Base-by-base conservation (phyloP, 2,797 vertebrate genomes). In the Chromobotia macracanthus region DNA sequence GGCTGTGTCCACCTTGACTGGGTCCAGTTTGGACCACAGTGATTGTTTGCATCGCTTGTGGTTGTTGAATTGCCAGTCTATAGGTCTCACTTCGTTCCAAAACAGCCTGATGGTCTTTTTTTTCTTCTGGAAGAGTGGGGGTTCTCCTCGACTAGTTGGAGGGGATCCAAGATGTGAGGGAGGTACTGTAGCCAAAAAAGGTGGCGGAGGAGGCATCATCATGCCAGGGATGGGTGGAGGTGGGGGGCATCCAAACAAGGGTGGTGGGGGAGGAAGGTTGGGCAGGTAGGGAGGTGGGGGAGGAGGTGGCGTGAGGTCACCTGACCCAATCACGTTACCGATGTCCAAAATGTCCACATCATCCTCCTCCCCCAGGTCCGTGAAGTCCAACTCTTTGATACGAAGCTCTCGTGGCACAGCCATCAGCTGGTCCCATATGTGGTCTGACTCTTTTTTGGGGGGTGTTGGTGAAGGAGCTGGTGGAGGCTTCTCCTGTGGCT, bases 301-400 rank as follows among this genome's bases (percentile, higher is more conserved):
- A 8, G 96, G 96, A 5, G 95, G 95, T 0, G 92, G 93, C 68
- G 88, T 88, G 9, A 93, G 90, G 86, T 97, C 93, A 66, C 92
- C 86, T 56, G 94, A 93, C 80, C 92, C 90, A 83, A 95, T 90
- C 55, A 90, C 58, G 18, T 19, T 90, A 89, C 96, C 94, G 87
- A 94, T 89, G 55, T 97, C 95, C 89, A 97, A 91, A 85, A 99
- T 93, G 73, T 98, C 95, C 21, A 95, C 23, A 83, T 99, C 97
- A 15, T 99, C 97, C 77, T 97, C 97, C 9, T 99, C 97, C 79
- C 90, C 93, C 72, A 99, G 91, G 91, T 99, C 97, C 0, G 97
- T 99, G 90, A 99, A 99, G 91, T 99, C 96, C 94, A 99, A 96
- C 81, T 99, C 97, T 92, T 97, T 98, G 87, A 99, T 99, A 80